Conservation (phyloP, 2,113 vertebrate genomes). For the Passer montanus region DNA sequence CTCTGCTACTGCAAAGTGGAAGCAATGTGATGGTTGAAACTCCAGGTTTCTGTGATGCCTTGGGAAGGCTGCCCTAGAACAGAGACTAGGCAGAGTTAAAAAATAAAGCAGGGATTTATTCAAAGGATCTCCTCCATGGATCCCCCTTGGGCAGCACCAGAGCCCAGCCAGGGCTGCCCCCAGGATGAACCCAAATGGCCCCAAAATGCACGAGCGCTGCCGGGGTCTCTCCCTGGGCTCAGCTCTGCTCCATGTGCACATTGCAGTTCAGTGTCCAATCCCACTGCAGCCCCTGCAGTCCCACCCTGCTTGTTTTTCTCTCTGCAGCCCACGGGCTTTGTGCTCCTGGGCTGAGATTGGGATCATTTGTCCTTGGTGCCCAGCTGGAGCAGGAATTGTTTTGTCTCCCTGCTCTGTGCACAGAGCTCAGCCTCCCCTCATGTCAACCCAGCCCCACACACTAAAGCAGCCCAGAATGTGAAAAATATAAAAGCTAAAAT, state of each 20-base stretch:
- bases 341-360: neutral
- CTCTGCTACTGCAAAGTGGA: neutral
- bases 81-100: fast-evolving
- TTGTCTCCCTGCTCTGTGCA: neutral
- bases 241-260: neutral
- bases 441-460: neutral
- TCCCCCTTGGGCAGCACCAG: neutral
- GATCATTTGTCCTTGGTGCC: neutral
- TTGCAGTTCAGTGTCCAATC: neutral
- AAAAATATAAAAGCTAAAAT: neutral
- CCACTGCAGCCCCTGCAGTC: neutral
- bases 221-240: neutral
- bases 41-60: neutral
- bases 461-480: neutral
- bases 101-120: neutral
- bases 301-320: neutral
- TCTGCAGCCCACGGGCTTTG: neutral
- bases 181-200: neutral
- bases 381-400: neutral
- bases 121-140: neutral
- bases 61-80: neutral
- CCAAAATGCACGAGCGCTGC: neutral
- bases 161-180: neutral
- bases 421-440: neutral
- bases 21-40: neutral